phyloP scores from a whole-genome alignment of 2,797 vertebrate genomes.

The Chelidonichthys spinosus region DNA sequence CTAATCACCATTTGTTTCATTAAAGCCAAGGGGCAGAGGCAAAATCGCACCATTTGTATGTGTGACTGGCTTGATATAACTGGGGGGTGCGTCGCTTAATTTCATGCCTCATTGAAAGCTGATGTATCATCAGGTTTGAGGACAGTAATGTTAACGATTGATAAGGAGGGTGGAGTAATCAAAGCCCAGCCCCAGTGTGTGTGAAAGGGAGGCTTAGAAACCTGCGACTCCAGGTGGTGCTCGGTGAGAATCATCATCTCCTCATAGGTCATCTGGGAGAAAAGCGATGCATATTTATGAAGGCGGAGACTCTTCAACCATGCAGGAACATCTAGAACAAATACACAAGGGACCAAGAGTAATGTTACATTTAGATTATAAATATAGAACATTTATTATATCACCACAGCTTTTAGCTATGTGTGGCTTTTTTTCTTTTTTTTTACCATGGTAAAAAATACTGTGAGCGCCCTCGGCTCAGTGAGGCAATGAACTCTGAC shows the following conservation, averaged over 20 bases:
- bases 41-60: conserved; percentile 58
- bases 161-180: conserved; percentile 60
- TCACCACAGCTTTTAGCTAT: conserved; percentile 39
- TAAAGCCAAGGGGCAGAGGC: conserved; percentile 66
- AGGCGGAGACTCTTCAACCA: conserved; percentile 97
- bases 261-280: conserved; percentile 96
- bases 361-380: conserved; percentile 7
- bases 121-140: conserved; percentile 72
- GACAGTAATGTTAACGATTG: conserved; percentile 60
- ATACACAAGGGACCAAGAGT: conserved; percentile 25
- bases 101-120: conserved; percentile 79
- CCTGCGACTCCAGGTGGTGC: conserved; percentile 95
- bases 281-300: conserved; percentile 96
- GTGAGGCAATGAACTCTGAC: conserved; percentile 72
- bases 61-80: conserved; percentile 67
- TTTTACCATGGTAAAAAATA: conserved; percentile 29
- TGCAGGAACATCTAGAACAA: conserved; percentile 89
- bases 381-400: neutral
- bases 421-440: conserved; percentile 14
- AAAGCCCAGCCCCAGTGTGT: conserved; percentile 23
- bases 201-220: conserved; percentile 66
- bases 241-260: conserved; percentile 99
- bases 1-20: conserved; percentile 77
- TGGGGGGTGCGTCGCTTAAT: conserved; percentile 72
- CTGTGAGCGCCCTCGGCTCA: neutral